Evolutionary conservation across 2,888 invertebrate genomes (phyloP).

Genomic region (Drosophila demipolita): DNA sequence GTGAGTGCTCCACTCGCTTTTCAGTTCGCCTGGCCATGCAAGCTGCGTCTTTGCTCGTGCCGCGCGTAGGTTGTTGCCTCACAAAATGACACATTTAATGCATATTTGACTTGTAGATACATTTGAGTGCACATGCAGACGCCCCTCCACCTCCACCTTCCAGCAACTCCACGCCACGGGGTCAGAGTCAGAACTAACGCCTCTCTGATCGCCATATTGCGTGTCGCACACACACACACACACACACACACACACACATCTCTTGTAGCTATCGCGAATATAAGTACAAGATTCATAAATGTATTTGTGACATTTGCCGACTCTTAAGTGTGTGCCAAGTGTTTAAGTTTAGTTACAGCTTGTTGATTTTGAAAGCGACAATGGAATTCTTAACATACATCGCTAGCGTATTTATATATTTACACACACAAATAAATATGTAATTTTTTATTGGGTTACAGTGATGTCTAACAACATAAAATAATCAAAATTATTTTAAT

Average conservation of each 20-base stretch:
- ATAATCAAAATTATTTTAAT: neutral
- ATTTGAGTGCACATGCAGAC: conserved; percentile 66
- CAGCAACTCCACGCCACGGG: conserved; percentile 34
- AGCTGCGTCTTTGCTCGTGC: conserved; percentile 46
- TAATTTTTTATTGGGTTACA: conserved; percentile 8
- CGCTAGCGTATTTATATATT: conserved; percentile 26
- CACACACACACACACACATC: conserved; percentile 2
- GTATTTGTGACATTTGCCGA: conserved; percentile 43
- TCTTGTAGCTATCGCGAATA: conserved; percentile 42
- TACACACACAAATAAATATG: neutral
- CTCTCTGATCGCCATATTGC: conserved; percentile 57
- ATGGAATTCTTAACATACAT: conserved; percentile 52
- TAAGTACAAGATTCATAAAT: conserved; percentile 31
- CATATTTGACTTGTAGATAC: conserved; percentile 81
- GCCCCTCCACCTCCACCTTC: conserved; percentile 4
- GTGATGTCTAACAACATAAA: neutral
- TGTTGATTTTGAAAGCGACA: conserved; percentile 83
- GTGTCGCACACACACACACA: conserved; percentile 46
- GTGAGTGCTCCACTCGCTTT: conserved; percentile 58
- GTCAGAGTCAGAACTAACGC: conserved; percentile 57
- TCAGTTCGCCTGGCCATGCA: conserved; percentile 64
- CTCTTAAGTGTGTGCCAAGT: conserved; percentile 60
- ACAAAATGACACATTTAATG: conserved; percentile 82
- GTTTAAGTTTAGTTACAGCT: conserved; percentile 77
- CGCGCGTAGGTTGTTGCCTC: conserved; percentile 66